Evolutionary conservation across 2,888 invertebrate genomes (phyloP).

Genomic region (Zhuqinia jingwanae): DNA sequence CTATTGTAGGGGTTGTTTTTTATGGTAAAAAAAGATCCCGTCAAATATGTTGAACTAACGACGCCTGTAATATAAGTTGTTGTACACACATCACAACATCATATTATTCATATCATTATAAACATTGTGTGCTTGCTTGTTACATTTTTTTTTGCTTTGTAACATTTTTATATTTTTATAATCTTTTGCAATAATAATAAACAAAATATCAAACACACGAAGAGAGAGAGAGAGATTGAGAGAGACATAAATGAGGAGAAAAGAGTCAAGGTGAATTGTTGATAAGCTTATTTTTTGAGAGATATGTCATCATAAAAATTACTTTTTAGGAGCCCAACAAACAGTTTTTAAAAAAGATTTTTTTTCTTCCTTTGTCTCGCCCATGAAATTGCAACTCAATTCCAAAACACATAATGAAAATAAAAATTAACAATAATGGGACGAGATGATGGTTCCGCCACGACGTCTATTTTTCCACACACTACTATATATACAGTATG

Average conservation of each 20-base stretch:
- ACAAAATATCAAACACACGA: too few species aligned
- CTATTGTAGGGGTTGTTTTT: too few species aligned
- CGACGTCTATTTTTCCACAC: conserved; percentile 33
- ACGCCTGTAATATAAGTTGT: conserved; percentile 53
- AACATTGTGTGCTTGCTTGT: not conserved
- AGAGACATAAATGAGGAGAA: too few species aligned
- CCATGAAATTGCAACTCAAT: conserved; percentile 61
- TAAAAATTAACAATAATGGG: not conserved
- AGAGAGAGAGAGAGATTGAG: not conserved
- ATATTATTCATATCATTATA: conserved; percentile 23
- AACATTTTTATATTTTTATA: not conserved
- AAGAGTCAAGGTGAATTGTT: conserved; percentile 14
- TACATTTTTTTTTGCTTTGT: not conserved
- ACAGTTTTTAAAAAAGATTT: not conserved
- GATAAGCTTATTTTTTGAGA: conserved; percentile 11
- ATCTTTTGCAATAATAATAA: not conserved
- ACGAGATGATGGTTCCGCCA: not conserved
- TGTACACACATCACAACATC: not conserved
- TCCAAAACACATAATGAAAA: conserved; percentile 20
- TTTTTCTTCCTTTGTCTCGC: conserved; percentile 30
- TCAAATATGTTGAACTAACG: too few species aligned
- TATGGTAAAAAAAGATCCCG: too few species aligned
- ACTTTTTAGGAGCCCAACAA: conserved; percentile 8
- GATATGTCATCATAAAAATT: not conserved
- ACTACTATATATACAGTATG: too few species aligned